A percentile compares a stretch with the other conserved stretches of the same genome.
phyloP scores from a whole-genome alignment of 2,113 vertebrate species.

The Trinectes maculatus region DNA sequence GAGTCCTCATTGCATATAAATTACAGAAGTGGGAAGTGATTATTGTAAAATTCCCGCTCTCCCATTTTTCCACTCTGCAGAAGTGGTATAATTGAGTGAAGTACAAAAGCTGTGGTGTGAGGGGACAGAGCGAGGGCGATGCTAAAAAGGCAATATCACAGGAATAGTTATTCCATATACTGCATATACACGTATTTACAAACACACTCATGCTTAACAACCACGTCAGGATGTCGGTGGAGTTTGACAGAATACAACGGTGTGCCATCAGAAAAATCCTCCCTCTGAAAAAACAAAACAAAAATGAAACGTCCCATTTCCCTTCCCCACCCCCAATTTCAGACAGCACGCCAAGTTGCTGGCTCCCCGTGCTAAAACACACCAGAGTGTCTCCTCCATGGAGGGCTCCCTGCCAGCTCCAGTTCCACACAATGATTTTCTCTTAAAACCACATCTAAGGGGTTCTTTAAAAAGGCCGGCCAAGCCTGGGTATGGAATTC shows the following conservation, averaged over 20 bases:
- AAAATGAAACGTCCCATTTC: slow-evolving; percentile 55
- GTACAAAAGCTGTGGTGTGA: slow-evolving; percentile 76
- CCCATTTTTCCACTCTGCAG: slow-evolving; percentile 71
- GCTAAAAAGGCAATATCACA: slow-evolving; percentile 53
- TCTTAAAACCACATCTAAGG: slow-evolving; percentile 81
- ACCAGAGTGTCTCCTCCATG: slow-evolving; percentile 64
- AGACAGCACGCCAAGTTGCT: slow-evolving; percentile 59
- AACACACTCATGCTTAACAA: slow-evolving; percentile 13
- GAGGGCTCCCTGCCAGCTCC: slow-evolving; percentile 73
- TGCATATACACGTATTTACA: slow-evolving; percentile 22
- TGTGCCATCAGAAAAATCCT: slow-evolving; percentile 35
- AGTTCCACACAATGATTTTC: slow-evolving; percentile 80
- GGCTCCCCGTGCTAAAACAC: slow-evolving; percentile 61
- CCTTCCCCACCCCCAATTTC: slow-evolving; percentile 52
- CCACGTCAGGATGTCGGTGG: slow-evolving; percentile 30
- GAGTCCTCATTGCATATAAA: slow-evolving; percentile 82
- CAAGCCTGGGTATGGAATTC: slow-evolving; percentile 75
- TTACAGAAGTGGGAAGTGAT: slow-evolving; percentile 79
- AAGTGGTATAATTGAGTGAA: slow-evolving; percentile 85
- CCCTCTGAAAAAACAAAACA: slow-evolving; percentile 31
- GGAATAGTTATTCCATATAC: slow-evolving; percentile 21
- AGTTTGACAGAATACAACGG: slow-evolving; percentile 48
- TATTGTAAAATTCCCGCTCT: slow-evolving; percentile 80
- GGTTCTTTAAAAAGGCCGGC: slow-evolving; percentile 64
- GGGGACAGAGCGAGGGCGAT: slow-evolving; percentile 43